Base-by-base conservation (phyloP, 2,797 vertebrate genomes). In the Catamblyrhynchus diadema region DNA sequence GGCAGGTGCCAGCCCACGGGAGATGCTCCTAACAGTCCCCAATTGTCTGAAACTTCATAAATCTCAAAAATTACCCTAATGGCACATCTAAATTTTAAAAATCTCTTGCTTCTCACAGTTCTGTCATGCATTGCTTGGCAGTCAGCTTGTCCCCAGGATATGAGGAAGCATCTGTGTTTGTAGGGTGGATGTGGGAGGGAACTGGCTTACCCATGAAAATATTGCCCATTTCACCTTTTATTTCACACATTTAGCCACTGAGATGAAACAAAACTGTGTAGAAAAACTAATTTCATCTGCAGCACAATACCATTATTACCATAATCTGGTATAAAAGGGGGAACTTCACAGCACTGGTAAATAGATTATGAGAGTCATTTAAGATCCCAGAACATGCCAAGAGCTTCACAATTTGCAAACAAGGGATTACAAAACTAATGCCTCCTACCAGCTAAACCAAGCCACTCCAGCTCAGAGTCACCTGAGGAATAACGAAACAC, bases 281-380 rank as follows among this genome's bases (percentile, higher is more conserved):
- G 89, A 86, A 83, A 95, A 93, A 64, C 86, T 92, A 74, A 97
- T 97, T 96, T 95, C 84, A 95, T 90, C 73, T 78, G 62, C 90
- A 47, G 86, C 89, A 93, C 93, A 91, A 92, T 66, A 35, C 75
- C 61, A 51, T 95, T 91, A 95, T 94, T 92, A 88, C 79, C 72
- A 83, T 95, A 96, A 97, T 94, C 93, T 86, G 81, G 81, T 71
- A 45, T 81, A 81, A 94, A 94, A 90, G 83, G 66, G 75, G 81
- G 73, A 96, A 81, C 88, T 93, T 91, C 95, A 75, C 90, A 93
- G 93, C 86, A 35, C 73, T 95, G 87, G 88, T 91, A 94, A 96
- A 96, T 94, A 91, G 79, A 86, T 95, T 90, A 92, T 42, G 90
- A 87, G 79, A 96, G 48, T 70, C 86, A 85, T 74, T 96, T 74